Base-by-base conservation (phyloP, 2,797 vertebrate species). In the Moxostoma hubbsi region DNA sequence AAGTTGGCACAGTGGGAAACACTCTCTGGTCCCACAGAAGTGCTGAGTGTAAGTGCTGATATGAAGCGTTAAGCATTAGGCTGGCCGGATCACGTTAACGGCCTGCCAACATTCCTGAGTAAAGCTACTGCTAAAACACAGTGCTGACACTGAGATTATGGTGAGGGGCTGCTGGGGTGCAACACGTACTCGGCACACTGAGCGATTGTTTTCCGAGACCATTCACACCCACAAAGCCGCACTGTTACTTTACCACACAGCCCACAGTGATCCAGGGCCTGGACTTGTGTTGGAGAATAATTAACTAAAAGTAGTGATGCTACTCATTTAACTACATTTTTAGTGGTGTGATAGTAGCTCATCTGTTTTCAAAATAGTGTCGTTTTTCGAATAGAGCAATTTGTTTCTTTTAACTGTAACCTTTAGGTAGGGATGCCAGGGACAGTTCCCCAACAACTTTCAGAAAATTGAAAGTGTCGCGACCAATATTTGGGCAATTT, bases 31-130 rank as follows among this genome's bases (percentile, higher is more conserved):
- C 72, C 65, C 36, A 13, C 59, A 59, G 69, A 18, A 53, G 67
- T 51, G 43, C 68, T 61, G 65, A 64, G 74, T 77, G 24, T 73
- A 81, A 79, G 72, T 72, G 71, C 79, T 87, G 81, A 86, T 80
- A 36, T 54, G 69, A 82, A 88, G 81, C 0, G 53, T 85, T 87
- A 84, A 83, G 89, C 80, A 87, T 88, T 80, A 86, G 83, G 83
- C 81, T 66, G 73, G 84, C 75, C 11, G 59, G 69, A 81, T 82
- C 10, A 1, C 55, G 69, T 51, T 75, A 65, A 43, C 6, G 70
- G 36, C 81, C 77, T 53, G 58, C 81, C 87, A 84, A 15, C 82
- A 87, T 85, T 87, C 82, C 83, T 47, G 61, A 75, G 16, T 81
- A 86, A 86, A 86, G 65, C 89, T 90, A 68, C 86, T 77, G 84